Evolutionary conservation across 2,888 invertebrate genomes (phyloP), one percentile per base, ranked within the genome.

Genomic region (Drosophila meridionalis): DNA sequence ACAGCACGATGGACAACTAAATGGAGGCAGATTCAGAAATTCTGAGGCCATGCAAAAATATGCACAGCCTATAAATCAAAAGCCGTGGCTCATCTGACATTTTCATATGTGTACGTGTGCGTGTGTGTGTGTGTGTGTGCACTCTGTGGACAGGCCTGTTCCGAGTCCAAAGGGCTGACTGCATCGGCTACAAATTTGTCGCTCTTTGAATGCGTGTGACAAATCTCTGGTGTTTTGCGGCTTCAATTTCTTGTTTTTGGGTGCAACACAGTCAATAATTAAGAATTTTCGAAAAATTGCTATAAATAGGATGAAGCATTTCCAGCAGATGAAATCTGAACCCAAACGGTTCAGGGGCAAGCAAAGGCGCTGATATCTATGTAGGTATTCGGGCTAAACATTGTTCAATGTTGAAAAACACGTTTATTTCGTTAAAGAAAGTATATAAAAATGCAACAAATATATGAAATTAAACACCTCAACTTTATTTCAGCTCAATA

Each of bases 51-150:
- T 75, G 76, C 69, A 72, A 78, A 85, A 79, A 76, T 85, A 78
- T 88, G 87, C 84, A 76, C 58, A 62, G 64, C 66, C 73, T 60
- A 84, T 84, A 84, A 89, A 84, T 84, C 84, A 84, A 84, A 82
- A 63, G 56, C 40, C 56, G 59, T 60, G 83, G 43, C 80, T 76
- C 71, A 78, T 80, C 83, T 84, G 78, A 74, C 89, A 86, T 78
- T 78, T 14, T 12, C 76, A 66, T 76, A 63, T 69, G 55, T 65
- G 48, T 42, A 4, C 42, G 6, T 43, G 4, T 34, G 12, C 34
- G 26, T 12, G 47, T 47, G 47, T 47, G 47, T 28, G 12, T 47
- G 45, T 26, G 26, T 45, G 4, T 47, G 12, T 45, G 5, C 20
- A 34, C 38, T 26, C n/a, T 6, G 14, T n/a, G 3, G 47, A 36